A percentile compares a stretch with the other conserved stretches of the same genome.
phyloP scores from a whole-genome alignment of 2,888 invertebrate genomes.

The Lasius platythorax region DNA sequence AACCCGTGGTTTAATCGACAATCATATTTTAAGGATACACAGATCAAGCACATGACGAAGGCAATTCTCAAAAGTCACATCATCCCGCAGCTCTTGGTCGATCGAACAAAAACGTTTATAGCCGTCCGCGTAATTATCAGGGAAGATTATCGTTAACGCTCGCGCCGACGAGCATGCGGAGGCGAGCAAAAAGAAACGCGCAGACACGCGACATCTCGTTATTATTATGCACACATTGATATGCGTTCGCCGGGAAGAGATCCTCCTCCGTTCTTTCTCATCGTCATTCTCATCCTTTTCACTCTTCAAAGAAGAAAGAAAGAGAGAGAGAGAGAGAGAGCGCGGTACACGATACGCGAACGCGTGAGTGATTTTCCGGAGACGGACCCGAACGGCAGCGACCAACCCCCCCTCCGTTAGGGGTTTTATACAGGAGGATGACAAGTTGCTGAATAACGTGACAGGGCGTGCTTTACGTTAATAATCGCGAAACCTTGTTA shows the following conservation, averaged over 20 bases:
- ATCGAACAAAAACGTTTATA: slow-evolving; percentile 24
- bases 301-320: slow-evolving; percentile 11
- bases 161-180: slow-evolving; percentile 19
- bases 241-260: slow-evolving; percentile 27
- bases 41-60: slow-evolving; percentile 24
- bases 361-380: slow-evolving; percentile 51
- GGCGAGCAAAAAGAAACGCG: slow-evolving; percentile 26
- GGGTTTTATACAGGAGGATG: slow-evolving; percentile 26
- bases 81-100: background rate
- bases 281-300: background rate
- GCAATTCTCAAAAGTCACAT: slow-evolving; percentile 6
- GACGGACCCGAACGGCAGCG: slow-evolving; percentile 27
- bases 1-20: background rate
- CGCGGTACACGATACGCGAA: slow-evolving; percentile 4
- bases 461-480: slow-evolving; percentile 55
- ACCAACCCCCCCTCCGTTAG: slow-evolving; percentile 28
- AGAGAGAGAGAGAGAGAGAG: slow-evolving; percentile 1
- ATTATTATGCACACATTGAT: slow-evolving; percentile 48
- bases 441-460: slow-evolving; percentile 52
- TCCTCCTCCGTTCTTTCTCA: slow-evolving; percentile 6
- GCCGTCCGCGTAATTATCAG: slow-evolving; percentile 37
- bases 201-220: slow-evolving; percentile 48
- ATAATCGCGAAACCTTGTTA: slow-evolving; percentile 50
- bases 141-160: slow-evolving; percentile 40
- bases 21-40: slow-evolving; percentile 13